Percentiles rank a stretch among this genome's conserved stretches.
Conservation (phyloP, 2,888 invertebrate genomes). For the Eristalis arbustorum region DNA sequence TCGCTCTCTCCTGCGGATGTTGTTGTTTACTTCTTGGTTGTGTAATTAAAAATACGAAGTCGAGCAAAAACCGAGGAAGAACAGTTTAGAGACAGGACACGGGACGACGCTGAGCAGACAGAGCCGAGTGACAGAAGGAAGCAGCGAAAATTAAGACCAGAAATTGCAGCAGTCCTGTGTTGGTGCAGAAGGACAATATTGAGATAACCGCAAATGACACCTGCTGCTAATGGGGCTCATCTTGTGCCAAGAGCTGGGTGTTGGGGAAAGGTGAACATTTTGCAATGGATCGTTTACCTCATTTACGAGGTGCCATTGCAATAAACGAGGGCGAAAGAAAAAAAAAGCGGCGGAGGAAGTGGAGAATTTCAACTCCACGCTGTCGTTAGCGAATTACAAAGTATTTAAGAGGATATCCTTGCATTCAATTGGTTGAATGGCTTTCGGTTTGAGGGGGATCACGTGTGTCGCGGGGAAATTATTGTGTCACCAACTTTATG, state of each 20-base stretch:
- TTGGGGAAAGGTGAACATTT: background rate
- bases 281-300: conserved; percentile 32
- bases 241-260: background rate
- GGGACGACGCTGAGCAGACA: background rate
- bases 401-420: background rate
- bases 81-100: background rate
- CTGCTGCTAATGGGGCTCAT: conserved; percentile 60
- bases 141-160: conserved; percentile 47
- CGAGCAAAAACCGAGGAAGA: background rate
- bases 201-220: conserved; percentile 49
- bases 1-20: conserved; percentile 22
- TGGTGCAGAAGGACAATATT: conserved; percentile 28
- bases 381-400: background rate
- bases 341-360: background rate
- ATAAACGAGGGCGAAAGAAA: background rate
- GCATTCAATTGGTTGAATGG: background rate
- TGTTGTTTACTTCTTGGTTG: conserved; percentile 29
- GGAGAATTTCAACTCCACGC: background rate
- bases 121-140: background rate
- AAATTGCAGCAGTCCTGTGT: conserved; percentile 18
- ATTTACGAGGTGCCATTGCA: conserved; percentile 24
- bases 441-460: background rate
- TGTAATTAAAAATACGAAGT: conserved; percentile 55
- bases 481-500: too few species aligned
- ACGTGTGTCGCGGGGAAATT: background rate